Conservation (phyloP, 2,113 vertebrate species). For the Sorex fumeus region DNA sequence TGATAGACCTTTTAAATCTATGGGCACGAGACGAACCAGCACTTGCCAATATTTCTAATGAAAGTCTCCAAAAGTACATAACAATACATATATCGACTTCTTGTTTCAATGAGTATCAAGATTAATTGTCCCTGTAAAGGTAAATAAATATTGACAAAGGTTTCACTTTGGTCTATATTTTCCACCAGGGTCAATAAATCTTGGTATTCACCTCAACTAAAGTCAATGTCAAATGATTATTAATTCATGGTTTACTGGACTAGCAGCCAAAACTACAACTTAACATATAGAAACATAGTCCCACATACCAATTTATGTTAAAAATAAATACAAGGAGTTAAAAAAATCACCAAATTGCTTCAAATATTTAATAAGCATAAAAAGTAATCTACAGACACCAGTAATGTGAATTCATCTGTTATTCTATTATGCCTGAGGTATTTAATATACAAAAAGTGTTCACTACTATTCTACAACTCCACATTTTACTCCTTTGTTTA, state of each 20-base stretch:
- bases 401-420: constrained; percentile 19
- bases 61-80: constrained; percentile 83
- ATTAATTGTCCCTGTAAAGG: constrained; percentile 84
- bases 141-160: constrained; percentile 86
- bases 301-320: constrained; percentile 62
- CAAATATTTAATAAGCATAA: constrained; percentile 35
- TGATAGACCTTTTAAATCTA: constrained; percentile 80
- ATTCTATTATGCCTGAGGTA: constrained; percentile 9
- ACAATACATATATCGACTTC: constrained; percentile 85
- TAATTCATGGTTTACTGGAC: constrained; percentile 81
- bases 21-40: constrained; percentile 58
- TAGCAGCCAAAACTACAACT: constrained; percentile 73
- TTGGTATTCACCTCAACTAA: constrained; percentile 79
- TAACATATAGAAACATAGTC: constrained; percentile 70
- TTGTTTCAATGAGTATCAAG: constrained; percentile 85
- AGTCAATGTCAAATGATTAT: constrained; percentile 83
- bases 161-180: constrained; percentile 85
- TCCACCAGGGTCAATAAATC: constrained; percentile 82
- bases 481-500: constrained; percentile 48
- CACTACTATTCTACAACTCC: constrained; percentile 8
- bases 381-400: neutral
- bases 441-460: constrained; percentile 20
- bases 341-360: constrained; percentile 50
- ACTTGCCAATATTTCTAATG: constrained; percentile 85
- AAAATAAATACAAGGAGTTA: constrained; percentile 59